Conservation (phyloP, 2,888 invertebrate genomes). For the Drosophila paranaensis region DNA sequence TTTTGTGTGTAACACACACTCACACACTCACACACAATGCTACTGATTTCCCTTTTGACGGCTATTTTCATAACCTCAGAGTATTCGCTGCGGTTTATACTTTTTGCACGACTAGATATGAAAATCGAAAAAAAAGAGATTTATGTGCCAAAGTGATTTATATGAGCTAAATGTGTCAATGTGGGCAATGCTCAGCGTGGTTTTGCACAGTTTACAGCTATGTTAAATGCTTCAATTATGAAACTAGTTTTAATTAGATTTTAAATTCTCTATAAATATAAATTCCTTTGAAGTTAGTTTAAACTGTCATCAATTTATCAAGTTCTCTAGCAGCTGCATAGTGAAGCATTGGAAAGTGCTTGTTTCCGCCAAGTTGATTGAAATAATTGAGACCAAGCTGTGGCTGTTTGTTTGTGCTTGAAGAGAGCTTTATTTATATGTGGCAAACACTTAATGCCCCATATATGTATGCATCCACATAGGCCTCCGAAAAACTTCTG, state of each 20-base stretch:
- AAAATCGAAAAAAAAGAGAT: conserved; percentile 12
- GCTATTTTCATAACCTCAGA: conserved; percentile 26
- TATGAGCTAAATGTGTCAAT: neutral
- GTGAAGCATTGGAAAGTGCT: too few relatives aligned
- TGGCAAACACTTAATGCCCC: conserved; percentile 20
- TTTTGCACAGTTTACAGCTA: neutral
- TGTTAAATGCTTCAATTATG: conserved; percentile 18
- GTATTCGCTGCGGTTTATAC: conserved; percentile 10
- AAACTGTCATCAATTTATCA: neutral
- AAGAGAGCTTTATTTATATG: neutral
- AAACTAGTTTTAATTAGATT: conserved; percentile 22
- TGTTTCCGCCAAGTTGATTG: too few relatives aligned
- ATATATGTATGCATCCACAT: conserved; percentile 3
- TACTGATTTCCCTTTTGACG: neutral
- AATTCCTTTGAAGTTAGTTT: neutral
- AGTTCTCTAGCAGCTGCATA: neutral
- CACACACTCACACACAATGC: neutral
- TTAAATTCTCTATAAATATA: neutral
- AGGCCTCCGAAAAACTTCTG: conserved; percentile 14
- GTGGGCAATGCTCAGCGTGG: neutral
- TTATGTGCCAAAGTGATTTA: conserved; percentile 37
- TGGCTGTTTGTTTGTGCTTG: neutral
- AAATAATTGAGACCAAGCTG: conserved; percentile 18
- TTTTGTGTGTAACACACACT: conserved; percentile 14
- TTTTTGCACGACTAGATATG: conserved; percentile 21